phyloP scores from a whole-genome alignment of 1,140 invertebrate genomes.

The Drosophila nigromelanica region DNA sequence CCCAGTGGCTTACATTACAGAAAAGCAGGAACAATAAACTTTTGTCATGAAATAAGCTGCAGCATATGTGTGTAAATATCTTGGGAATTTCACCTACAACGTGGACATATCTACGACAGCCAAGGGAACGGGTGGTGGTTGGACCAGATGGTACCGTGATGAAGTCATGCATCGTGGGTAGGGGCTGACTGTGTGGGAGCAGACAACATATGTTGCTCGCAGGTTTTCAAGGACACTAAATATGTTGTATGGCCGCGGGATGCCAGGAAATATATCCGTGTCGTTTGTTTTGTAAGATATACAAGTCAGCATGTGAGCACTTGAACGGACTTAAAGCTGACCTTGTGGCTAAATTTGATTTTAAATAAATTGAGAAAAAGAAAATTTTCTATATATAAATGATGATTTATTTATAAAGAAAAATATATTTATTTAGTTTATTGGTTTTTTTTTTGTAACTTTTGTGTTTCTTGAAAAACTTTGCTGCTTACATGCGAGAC shows the following conservation, averaged over 20 bases:
- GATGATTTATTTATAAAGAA: constrained; percentile 23
- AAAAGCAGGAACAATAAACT: constrained; percentile 4
- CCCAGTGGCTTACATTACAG: background rate
- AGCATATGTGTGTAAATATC: constrained; percentile 1
- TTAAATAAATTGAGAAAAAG: constrained; percentile 12
- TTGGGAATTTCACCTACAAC: background rate
- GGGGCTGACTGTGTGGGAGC: background rate
- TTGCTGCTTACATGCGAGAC: constrained; percentile 71
- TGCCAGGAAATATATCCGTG: constrained; percentile 5
- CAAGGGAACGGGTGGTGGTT: background rate
- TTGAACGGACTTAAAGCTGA: constrained; percentile 17
- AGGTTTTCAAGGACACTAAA: constrained; percentile 11
- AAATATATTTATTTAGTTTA: constrained; percentile 21
- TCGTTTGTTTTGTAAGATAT: background rate
- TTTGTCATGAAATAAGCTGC: background rate
- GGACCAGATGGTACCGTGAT: background rate
- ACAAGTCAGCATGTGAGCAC: background rate
- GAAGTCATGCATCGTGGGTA: background rate
- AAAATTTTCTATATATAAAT: constrained; percentile 12
- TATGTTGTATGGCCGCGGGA: constrained; percentile 9
- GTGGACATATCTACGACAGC: background rate
- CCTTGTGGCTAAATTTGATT: background rate
- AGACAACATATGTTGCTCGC: constrained; percentile 12
- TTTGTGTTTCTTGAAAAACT: constrained; percentile 79
- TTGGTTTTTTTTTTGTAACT: constrained; percentile 58